phyloP scores from a whole-genome alignment of 2,113 vertebrate genomes.

The Actenoides lindsayi region DNA sequence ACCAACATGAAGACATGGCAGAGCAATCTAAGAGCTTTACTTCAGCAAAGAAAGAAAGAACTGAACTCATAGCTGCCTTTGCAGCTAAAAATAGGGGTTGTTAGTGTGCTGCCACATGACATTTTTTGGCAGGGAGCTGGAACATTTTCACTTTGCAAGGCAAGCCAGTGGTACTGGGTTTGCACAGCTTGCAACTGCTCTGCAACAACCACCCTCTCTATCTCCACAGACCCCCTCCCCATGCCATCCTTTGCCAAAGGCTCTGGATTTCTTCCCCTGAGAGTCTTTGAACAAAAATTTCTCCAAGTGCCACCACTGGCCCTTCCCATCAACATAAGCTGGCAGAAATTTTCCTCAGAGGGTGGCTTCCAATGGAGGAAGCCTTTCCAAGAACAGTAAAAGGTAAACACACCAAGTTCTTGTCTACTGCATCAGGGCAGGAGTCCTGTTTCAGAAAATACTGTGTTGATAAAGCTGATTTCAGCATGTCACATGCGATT shows the following conservation, averaged over 20 bases:
- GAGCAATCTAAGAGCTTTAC: background rate
- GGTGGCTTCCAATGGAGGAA: background rate
- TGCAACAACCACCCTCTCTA: background rate
- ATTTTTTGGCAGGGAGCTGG: conserved; percentile 16
- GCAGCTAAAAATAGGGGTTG: conserved; percentile 42
- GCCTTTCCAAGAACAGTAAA: conserved; percentile 36
- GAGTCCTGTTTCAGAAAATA: background rate
- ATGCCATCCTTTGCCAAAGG: background rate
- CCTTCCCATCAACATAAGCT: background rate
- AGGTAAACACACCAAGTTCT: background rate
- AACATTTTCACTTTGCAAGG: conserved; percentile 37
- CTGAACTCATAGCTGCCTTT: background rate
- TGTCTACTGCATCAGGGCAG: background rate
- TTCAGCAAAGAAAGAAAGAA: background rate
- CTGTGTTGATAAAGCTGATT: background rate
- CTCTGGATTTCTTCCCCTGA: background rate
- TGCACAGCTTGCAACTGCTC: background rate
- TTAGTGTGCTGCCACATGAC: background rate
- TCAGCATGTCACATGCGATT: background rate
- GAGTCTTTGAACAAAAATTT: background rate
- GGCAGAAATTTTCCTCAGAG: background rate
- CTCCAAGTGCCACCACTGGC: background rate
- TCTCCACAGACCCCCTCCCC: background rate
- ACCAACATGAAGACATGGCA: background rate
- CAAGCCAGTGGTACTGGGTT: background rate